phyloP scores from a whole-genome alignment of 2,797 vertebrate genomes.

The Sarcophilus harrisii region DNA sequence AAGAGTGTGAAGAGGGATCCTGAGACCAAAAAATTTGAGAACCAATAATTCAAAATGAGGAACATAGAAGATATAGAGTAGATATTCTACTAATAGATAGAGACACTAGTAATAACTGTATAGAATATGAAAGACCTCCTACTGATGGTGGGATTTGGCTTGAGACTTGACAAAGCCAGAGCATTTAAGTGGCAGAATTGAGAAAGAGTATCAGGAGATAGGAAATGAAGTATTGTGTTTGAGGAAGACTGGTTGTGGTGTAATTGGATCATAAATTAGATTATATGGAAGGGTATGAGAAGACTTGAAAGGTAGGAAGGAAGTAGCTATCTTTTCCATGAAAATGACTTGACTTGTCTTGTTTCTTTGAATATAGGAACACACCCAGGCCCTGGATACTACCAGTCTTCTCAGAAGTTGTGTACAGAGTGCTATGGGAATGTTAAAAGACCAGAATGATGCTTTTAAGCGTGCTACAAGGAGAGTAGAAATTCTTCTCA shows the following conservation, averaged over 20 bases:
- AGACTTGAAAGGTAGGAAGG: not conserved
- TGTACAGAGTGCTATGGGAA: slow-evolving; percentile 93
- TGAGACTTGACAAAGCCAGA: not conserved
- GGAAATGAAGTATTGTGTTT: not conserved
- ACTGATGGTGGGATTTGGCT: not conserved
- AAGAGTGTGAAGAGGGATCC: not conserved
- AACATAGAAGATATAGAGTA: not conserved
- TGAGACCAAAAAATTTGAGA: not conserved
- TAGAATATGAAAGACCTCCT: not conserved
- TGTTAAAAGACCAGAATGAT: slow-evolving; percentile 89
- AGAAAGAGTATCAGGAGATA: not conserved
- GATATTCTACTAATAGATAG: not conserved
- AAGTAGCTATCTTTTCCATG: rapidly evolving
- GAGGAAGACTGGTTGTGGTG: not conserved
- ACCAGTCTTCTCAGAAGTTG: slow-evolving; percentile 92
- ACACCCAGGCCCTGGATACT: slow-evolving; percentile 88
- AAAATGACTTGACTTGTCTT: not conserved
- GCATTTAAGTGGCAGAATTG: not conserved
- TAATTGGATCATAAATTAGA: not conserved
- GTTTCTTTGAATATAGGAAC: not conserved
- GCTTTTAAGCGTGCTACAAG: slow-evolving; percentile 85
- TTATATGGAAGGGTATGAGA: not conserved
- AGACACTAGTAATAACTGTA: not conserved
- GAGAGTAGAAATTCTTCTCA: slow-evolving; percentile 91
- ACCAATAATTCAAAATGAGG: not conserved